These are phyloP conservation scores for Trichonephila clavata DNA, from an alignment of 1,140 invertebrate genomes.

Conservation along the genomic window DNA sequence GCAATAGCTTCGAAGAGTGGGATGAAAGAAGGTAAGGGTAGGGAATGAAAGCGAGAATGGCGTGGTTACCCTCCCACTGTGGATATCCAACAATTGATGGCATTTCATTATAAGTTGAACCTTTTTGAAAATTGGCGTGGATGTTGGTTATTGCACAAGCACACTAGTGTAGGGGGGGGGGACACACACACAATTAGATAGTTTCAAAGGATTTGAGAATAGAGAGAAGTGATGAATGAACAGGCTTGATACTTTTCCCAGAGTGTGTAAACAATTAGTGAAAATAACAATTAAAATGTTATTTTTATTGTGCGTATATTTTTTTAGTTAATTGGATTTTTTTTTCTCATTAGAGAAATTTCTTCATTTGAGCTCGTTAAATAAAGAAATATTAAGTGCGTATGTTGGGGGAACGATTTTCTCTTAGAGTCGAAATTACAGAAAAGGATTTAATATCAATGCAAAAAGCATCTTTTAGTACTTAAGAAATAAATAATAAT, in stretches of 20 bases:
- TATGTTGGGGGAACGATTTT: too few relatives aligned
- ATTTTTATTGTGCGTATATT: too few relatives aligned
- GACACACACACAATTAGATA: background rate
- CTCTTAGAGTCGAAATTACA: too few relatives aligned
- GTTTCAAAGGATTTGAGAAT: background rate
- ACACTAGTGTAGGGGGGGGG: background rate
- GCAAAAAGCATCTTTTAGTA: too few relatives aligned
- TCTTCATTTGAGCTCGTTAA: too few relatives aligned
- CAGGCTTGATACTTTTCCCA: background rate
- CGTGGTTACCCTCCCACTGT: background rate
- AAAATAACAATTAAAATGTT: too few relatives aligned
- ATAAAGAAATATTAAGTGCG: too few relatives aligned
- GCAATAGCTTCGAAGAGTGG: background rate
- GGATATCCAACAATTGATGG: constrained; percentile 5
- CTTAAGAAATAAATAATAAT: too few relatives aligned
- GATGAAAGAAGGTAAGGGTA: background rate
- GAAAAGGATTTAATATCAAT: too few relatives aligned
- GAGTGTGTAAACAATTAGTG: too few relatives aligned
- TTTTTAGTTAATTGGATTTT: too few relatives aligned
- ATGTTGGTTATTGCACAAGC: background rate
- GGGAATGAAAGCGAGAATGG: background rate
- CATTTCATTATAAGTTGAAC: constrained; percentile 30
- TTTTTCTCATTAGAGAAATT: too few relatives aligned
- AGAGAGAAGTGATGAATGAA: background rate
- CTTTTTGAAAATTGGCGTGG: background rate